Conservation (phyloP, 2,888 invertebrate species). For the Oithona nana region DNA sequence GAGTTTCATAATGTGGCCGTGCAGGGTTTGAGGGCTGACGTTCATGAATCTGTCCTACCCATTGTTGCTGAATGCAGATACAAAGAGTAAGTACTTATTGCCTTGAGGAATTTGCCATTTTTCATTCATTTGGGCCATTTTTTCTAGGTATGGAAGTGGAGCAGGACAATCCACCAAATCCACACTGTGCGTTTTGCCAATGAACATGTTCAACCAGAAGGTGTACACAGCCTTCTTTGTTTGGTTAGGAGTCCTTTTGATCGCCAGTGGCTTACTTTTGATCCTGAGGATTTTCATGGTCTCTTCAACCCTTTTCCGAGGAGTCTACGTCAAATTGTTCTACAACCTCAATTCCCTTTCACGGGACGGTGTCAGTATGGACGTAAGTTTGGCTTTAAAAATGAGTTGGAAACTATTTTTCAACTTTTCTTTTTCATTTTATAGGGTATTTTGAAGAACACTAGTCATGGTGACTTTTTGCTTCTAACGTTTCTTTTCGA, state of each 20-base stretch:
- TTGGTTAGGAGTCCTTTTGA: not conserved
- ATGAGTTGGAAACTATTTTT: not conserved
- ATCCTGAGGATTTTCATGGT: not conserved
- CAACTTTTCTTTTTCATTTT: not conserved
- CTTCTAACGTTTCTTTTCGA: too few relatives aligned
- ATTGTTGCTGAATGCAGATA: not conserved
- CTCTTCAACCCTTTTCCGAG: not conserved
- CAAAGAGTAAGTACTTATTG: not conserved
- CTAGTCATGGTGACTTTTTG: not conserved
- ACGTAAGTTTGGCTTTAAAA: not conserved
- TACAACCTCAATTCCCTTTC: not conserved
- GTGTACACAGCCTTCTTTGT: not conserved
- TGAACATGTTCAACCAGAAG: constrained; percentile 12
- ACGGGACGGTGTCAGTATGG: not conserved
- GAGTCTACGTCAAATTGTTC: not conserved
- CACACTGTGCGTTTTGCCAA: constrained; percentile 6
- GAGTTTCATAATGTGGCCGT: not conserved
- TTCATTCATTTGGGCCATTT: too few relatives aligned
- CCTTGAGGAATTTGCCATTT: too few relatives aligned
- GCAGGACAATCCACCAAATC: not conserved
- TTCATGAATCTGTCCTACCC: not conserved
- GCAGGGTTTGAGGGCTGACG: not conserved
- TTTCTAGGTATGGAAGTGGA: not conserved
- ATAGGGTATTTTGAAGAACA: not conserved
- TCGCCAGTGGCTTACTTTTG: not conserved